Percentiles rank a stretch among this genome's conserved stretches.
Conservation (phyloP, 1,140 invertebrate species). For the Eulimnadia texana region DNA sequence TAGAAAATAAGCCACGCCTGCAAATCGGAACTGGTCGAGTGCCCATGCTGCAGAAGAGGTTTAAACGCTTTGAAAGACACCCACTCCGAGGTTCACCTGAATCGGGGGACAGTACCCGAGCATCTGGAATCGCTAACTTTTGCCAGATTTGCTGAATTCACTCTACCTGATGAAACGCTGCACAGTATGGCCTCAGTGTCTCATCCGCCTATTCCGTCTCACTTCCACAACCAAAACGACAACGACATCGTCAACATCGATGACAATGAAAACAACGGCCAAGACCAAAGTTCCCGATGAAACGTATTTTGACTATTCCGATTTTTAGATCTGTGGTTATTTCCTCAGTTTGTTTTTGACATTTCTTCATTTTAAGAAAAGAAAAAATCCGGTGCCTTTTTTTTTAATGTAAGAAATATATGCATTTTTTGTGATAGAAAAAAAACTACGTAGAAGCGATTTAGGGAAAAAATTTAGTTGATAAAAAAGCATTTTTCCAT, state of each 20-base stretch:
- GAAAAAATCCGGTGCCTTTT: too few relatives aligned
- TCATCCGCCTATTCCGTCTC: background rate
- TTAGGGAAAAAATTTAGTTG: too few relatives aligned
- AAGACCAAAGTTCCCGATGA: too few relatives aligned
- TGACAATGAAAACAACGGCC: too few relatives aligned
- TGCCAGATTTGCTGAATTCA: slow-evolving; percentile 1
- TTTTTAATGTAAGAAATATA: too few relatives aligned
- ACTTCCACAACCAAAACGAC: background rate
- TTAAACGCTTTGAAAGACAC: slow-evolving; percentile 12
- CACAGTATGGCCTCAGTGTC: background rate
- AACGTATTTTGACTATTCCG: too few relatives aligned
- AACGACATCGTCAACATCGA: background rate
- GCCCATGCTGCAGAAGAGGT: slow-evolving; percentile 11
- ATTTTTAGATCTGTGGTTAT: too few relatives aligned
- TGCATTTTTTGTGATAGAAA: too few relatives aligned
- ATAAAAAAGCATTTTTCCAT: too few relatives aligned
- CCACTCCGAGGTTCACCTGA: slow-evolving; percentile 12
- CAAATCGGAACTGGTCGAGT: slow-evolving; percentile 11
- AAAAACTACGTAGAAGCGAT: too few relatives aligned
- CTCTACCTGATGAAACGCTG: background rate
- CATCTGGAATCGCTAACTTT: background rate
- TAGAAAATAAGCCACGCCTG: slow-evolving; percentile 2
- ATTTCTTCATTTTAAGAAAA: too few relatives aligned
- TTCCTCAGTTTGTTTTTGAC: too few relatives aligned
- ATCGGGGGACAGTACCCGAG: background rate